phyloP scores from a whole-genome alignment of 2,797 vertebrate species.

The Agapornis canus region DNA sequence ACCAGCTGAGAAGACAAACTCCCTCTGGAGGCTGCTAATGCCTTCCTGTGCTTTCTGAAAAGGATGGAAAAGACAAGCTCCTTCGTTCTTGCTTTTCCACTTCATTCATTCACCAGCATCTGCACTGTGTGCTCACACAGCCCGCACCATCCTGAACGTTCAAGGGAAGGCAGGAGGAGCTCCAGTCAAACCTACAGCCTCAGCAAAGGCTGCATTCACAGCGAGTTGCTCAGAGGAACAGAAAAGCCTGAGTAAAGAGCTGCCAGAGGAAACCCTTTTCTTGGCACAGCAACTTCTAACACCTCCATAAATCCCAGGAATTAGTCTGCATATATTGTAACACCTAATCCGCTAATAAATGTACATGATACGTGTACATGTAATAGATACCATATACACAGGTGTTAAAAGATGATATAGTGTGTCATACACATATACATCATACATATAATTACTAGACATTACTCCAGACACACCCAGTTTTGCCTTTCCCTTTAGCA shows the following conservation, averaged over 20 bases:
- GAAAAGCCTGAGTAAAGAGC: neutral
- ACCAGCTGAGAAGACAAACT: conserved; percentile 32
- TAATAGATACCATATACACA: neutral
- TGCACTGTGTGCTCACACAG: conserved; percentile 28
- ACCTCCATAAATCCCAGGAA: neutral
- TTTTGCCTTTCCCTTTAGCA: neutral
- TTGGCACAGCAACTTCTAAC: neutral
- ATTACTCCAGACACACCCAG: neutral
- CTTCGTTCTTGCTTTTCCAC: neutral
- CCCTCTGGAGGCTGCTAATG: conserved; percentile 58
- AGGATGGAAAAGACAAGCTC: neutral
- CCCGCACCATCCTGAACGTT: neutral
- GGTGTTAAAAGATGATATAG: neutral
- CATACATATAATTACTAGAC: neutral
- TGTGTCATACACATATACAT: neutral
- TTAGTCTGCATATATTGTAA: neutral
- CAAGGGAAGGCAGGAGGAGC: conserved; percentile 30
- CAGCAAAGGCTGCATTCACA: neutral
- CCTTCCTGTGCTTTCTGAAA: conserved; percentile 1
- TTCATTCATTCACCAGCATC: conserved; percentile 35
- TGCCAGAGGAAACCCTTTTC: conserved; percentile 13
- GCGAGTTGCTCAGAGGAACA: neutral
- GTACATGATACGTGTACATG: rapidly evolving
- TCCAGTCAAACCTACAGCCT: neutral
- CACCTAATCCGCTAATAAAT: neutral